Conservation (phyloP, 1,140 invertebrate species). For the Bemisia tabaci region DNA sequence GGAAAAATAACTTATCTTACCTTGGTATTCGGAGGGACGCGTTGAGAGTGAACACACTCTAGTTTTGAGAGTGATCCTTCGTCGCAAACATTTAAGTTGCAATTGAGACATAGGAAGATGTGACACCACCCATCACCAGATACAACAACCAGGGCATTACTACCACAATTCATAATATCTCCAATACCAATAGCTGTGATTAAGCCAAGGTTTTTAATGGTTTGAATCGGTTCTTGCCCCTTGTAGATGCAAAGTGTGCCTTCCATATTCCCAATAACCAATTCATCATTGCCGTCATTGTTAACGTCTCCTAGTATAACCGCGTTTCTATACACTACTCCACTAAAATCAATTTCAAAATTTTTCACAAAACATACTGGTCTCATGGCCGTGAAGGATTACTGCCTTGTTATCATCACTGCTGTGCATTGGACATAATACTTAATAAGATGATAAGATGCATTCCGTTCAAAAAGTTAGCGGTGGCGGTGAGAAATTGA, state of each 20-base stretch:
- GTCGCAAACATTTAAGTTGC: constrained; percentile 26
- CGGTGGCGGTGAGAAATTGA: too few species aligned
- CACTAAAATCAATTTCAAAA: constrained; percentile 55
- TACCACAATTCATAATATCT: constrained; percentile 52
- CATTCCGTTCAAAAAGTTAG: too few species aligned
- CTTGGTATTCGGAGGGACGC: constrained; percentile 62
- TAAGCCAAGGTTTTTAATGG: constrained; percentile 44
- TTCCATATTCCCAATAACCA: constrained; percentile 53
- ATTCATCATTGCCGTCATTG: constrained; percentile 60
- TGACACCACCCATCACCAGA: constrained; percentile 62
- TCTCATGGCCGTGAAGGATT: too few species aligned
- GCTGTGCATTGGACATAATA: too few species aligned
- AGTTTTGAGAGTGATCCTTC: constrained; percentile 32
- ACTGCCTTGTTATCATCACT: too few species aligned
- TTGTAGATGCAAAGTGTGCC: constrained; percentile 60
- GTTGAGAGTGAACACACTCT: constrained; percentile 48
- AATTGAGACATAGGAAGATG: constrained; percentile 41
- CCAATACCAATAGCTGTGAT: constrained; percentile 55
- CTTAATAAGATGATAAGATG: too few species aligned
- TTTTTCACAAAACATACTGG: constrained; percentile 59
- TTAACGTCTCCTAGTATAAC: constrained; percentile 60
- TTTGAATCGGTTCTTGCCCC: constrained; percentile 40
- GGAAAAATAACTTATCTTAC: too few species aligned
- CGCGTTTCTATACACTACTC: constrained; percentile 53
- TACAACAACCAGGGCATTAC: constrained; percentile 52